Percentiles rank a stretch among this genome's conserved stretches.
These are phyloP conservation scores for Choristoneura rosaceana DNA, from an alignment of 2,888 invertebrate genomes.

Conservation along the genomic window DNA sequence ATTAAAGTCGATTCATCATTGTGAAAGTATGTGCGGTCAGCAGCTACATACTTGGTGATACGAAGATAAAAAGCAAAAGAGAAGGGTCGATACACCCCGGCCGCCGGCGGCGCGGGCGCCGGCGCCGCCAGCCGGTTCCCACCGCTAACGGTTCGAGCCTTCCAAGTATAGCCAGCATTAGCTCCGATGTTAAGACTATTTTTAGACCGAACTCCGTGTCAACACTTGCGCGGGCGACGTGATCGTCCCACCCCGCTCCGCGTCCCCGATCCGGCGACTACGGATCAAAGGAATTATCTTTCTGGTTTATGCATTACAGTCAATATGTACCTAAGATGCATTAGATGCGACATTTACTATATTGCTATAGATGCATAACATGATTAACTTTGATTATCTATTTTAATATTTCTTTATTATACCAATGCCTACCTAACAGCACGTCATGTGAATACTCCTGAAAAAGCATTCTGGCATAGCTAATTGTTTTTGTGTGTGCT, in stretches of 20 bases:
- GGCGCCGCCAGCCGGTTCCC: slow-evolving; percentile 67
- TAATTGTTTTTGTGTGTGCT: too few species aligned
- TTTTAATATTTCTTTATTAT: too few species aligned
- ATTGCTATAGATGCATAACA: too few species aligned
- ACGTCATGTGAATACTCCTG: too few species aligned
- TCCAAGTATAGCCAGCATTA: slow-evolving; percentile 72
- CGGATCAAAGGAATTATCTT: slow-evolving; percentile 8
- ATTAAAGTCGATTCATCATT: slow-evolving; percentile 35
- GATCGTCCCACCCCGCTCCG: slow-evolving; percentile 15
- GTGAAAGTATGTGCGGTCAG: slow-evolving; percentile 36
- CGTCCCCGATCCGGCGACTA: neutral
- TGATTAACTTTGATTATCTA: too few species aligned
- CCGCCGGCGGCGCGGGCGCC: slow-evolving; percentile 51
- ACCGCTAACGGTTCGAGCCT: slow-evolving; percentile 69
- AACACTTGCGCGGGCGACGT: slow-evolving; percentile 41
- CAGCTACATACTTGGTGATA: slow-evolving; percentile 39
- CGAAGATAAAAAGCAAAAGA: slow-evolving; percentile 54
- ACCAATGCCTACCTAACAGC: too few species aligned
- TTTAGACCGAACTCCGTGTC: slow-evolving; percentile 60
- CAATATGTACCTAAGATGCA: neutral
- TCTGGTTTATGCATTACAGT: neutral
- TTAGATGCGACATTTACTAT: neutral
- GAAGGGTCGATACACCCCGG: slow-evolving; percentile 64
- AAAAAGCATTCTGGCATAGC: too few species aligned
- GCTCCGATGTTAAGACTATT: slow-evolving; percentile 62